Base-by-base conservation (phyloP, 2,888 invertebrate species). In the Malthinus seriepunctatus region DNA sequence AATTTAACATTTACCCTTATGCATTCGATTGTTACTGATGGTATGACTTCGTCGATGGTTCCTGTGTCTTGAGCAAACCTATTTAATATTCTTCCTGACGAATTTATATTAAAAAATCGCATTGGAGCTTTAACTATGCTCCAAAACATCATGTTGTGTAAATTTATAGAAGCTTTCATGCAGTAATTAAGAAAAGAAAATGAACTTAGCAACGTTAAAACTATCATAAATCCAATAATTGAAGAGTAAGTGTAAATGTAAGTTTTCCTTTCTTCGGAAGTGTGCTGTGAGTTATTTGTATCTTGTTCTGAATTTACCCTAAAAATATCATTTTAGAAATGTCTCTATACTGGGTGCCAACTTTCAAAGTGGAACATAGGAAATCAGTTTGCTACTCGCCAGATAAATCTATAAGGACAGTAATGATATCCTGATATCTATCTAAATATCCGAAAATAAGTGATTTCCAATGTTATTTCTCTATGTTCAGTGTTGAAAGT, bases 21-120 rank as follows among this genome's bases (percentile, higher is more conserved):
- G 14, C 38, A 38, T 14, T 85, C 3, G 80, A 79, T 0, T 87
- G 86, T 57, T 87, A 67, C 9, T 86, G 76, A 42, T n/a, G 39
- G 39, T n/a, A 42, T 14, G 9, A 15, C 56, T 68, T 87, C 87
- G 67, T 88, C 88, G 0, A 88, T 84, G 0, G 86, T 83, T 0
- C 87, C 93, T 83, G 93, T 89, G 70, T 95, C 95, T 77, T 94
- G 95, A 0, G 94, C 90, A 79, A 95, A 95, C 15, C 95, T 82
- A 79, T 95, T 95, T 39, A 95, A 80, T 67, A 95, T 89, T 44
- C 90, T 80, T 0, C 90, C 90, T 0, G 89, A 88, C 0, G 93
- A 90, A 78, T 95, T 95, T 4, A 86, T 86, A 73, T 94, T 93
- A 80, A 95, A 96, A 80, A 96, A 96, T 12, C 86, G 82, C 86